phyloP scores from a whole-genome alignment of 1,140 invertebrate species.

The Papilio machaon region DNA sequence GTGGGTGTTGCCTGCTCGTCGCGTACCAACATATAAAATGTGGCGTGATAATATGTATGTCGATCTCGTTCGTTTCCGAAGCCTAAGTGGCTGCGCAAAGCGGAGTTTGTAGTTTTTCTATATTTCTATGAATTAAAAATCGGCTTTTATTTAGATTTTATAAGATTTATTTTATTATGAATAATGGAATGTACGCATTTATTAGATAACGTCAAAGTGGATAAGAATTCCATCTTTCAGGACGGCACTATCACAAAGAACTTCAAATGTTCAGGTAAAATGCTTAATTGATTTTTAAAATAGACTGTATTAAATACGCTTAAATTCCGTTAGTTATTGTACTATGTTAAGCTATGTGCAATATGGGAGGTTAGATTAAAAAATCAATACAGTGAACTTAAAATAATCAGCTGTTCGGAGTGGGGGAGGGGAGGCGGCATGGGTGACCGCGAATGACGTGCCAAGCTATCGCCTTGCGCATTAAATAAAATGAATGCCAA shows the following conservation, averaged over 20 bases:
- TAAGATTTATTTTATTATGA: slow-evolving; percentile 70
- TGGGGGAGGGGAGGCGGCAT: slow-evolving; percentile 71
- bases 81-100: slow-evolving; percentile 15
- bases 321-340: slow-evolving; percentile 36
- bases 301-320: slow-evolving; percentile 4
- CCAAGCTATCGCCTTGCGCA: slow-evolving; percentile 42
- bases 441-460: slow-evolving; percentile 71
- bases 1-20: slow-evolving; percentile 52
- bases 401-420: slow-evolving; percentile 81
- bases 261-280: slow-evolving; percentile 80
- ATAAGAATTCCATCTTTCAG: slow-evolving; percentile 78
- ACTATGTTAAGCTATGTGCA: slow-evolving; percentile 36
- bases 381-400: slow-evolving; percentile 81
- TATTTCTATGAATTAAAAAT: slow-evolving; percentile 67
- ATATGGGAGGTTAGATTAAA: slow-evolving; percentile 73
- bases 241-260: slow-evolving; percentile 78
- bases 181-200: slow-evolving; percentile 85
- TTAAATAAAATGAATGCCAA: slow-evolving; percentile 51
- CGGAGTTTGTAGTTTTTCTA: slow-evolving; percentile 53
- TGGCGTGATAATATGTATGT: slow-evolving; percentile 57
- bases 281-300: slow-evolving; percentile 45
- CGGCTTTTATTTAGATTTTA: slow-evolving; percentile 53
- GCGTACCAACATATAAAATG: slow-evolving; percentile 48
- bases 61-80: slow-evolving; percentile 53
- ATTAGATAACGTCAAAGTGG: slow-evolving; percentile 83